Conservation (phyloP, 2,797 vertebrate genomes). For the Phyllotis vaccarum region DNA sequence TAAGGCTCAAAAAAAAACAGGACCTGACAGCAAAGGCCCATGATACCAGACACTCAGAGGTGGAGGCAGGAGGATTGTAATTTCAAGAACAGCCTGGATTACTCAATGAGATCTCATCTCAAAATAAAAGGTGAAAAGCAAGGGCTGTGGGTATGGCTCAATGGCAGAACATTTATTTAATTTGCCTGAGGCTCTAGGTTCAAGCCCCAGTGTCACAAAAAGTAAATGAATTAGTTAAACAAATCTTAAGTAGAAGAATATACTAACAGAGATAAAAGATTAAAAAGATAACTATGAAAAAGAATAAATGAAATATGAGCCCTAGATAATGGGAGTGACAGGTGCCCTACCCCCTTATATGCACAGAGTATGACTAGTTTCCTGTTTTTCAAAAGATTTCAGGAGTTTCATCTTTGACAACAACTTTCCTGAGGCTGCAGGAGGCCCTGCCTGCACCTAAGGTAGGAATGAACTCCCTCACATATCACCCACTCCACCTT, state of each 20-base stretch:
- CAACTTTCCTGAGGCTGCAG: not conserved
- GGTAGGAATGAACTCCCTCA: not conserved
- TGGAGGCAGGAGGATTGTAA: not conserved
- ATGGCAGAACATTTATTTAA: not conserved
- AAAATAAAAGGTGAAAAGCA: not conserved
- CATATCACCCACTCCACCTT: not conserved
- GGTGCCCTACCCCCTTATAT: not conserved
- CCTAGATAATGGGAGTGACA: not conserved
- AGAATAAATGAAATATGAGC: not conserved
- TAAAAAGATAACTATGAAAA: not conserved
- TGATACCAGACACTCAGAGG: not conserved
- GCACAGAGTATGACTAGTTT: too few relatives aligned
- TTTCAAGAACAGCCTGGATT: not conserved
- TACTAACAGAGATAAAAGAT: not conserved
- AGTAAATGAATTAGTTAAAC: not conserved
- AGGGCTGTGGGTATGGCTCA: not conserved
- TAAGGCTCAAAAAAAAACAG: not conserved
- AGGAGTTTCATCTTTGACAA: not conserved
- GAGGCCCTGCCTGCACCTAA: not conserved
- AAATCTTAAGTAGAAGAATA: constrained; percentile 1
- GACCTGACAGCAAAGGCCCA: not conserved
- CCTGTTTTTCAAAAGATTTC: not conserved
- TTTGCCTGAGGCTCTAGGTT: not conserved
- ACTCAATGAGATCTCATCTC: not conserved
- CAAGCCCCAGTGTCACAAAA: not conserved